Conservation (phyloP, 2,888 invertebrate genomes). For the Papilio protenor region DNA sequence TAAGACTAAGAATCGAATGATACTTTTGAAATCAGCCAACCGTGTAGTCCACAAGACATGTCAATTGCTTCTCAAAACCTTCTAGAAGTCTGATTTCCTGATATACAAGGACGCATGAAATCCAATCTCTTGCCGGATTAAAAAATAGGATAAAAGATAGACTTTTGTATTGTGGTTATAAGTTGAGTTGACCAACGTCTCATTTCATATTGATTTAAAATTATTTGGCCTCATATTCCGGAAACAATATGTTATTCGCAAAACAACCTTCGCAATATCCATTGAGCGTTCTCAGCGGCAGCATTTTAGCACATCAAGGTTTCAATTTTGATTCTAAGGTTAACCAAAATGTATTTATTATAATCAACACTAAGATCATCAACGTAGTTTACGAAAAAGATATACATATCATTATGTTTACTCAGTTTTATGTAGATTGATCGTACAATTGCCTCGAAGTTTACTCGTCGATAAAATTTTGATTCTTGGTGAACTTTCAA, state of each 20-base stretch:
- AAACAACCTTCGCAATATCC: conserved; percentile 28
- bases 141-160: background rate
- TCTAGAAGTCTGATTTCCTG: no score
- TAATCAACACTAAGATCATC: background rate
- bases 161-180: background rate
- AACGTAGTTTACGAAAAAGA: background rate
- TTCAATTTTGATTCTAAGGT: conserved; percentile 22
- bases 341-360: conserved; percentile 1
- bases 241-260: conserved; percentile 26
- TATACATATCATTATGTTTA: background rate
- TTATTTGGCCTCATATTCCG: conserved; percentile 19
- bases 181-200: background rate
- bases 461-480: background rate
- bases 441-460: background rate
- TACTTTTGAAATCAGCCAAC: no score
- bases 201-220: background rate
- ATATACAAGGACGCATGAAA: no score
- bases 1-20: no score
- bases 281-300: background rate
- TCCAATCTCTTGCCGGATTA: background rate
- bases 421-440: background rate
- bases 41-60: no score
- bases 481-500: no score
- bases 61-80: no score
- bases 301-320: conserved; percentile 16